A percentile compares a stretch with the other conserved stretches of the same genome.
Conservation (phyloP, 2,113 vertebrate species). For the Odocoileus hemionus region DNA sequence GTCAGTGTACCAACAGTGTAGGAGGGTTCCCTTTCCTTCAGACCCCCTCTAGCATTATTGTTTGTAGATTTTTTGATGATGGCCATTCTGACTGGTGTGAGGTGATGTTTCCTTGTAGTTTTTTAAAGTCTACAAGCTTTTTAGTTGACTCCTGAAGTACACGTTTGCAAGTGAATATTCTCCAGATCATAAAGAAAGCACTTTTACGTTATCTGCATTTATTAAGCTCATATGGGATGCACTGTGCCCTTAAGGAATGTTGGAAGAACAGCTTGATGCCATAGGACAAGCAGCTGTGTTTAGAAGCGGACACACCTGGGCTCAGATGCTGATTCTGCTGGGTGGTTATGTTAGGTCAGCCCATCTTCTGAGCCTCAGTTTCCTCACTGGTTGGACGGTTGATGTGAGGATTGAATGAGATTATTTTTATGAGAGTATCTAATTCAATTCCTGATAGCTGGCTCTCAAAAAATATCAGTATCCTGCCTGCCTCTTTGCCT, state of each 20-base stretch:
- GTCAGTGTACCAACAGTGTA: neutral
- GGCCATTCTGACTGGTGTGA: neutral
- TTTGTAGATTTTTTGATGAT: neutral
- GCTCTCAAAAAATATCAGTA: neutral
- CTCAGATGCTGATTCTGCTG: neutral
- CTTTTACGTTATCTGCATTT: neutral
- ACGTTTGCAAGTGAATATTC: neutral
- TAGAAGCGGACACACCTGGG: neutral
- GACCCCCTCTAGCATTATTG: neutral
- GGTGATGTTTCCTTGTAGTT: neutral
- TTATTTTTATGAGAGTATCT: neutral
- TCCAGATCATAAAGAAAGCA: neutral
- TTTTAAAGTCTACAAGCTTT: neutral
- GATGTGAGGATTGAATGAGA: neutral
- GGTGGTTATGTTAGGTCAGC: neutral
- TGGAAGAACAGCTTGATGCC: neutral
- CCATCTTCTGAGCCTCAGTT: neutral
- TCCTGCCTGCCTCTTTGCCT: neutral
- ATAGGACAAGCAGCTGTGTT: neutral
- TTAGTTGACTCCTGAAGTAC: constrained; percentile 16
- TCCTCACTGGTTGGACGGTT: neutral
- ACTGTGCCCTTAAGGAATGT: neutral
- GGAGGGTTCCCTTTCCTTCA: neutral
- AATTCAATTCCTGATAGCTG: neutral
- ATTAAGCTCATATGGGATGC: neutral